Evolutionary conservation across 2,113 vertebrate species (phyloP), one percentile per base, ranked within the genome.

Genomic region (Phylloscopus whistleri): DNA sequence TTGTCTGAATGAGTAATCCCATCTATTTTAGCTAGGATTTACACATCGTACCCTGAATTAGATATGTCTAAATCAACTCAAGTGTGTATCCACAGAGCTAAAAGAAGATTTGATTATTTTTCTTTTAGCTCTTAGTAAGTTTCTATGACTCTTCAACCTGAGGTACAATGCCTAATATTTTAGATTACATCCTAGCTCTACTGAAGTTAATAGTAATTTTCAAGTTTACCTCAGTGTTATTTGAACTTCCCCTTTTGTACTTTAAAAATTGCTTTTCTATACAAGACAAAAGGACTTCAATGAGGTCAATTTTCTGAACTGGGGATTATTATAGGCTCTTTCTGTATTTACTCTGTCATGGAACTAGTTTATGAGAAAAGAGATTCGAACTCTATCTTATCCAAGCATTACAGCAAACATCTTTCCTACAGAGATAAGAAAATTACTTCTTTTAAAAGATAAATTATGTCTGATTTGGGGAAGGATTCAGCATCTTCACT

Each of bases 11-110:
- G 70, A 92, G 53, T 91, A 95, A 94, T 95, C 69, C 52, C 69
- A 87, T 44, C 58, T 84, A 78, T 95, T 87, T 95, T 75, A 91
- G 80, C 37, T 53, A 66, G 39, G 72, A 77, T 93, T 93, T 94
- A 48, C 76, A 90, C 64, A 86, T 59, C 68, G 37, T 70, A 63
- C 23, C 51, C 68, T 52, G 20, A 93, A 87, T 81, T 84, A 89
- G 60, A 28, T 55, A 22, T 8, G 41, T 74, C 52, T 67, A 77
- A 92, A 84, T 78, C 73, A 94, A 84, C 33, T 73, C 33, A 59
- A 74, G 39, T 43, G 23, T 81, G 24, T 63, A 81, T 67, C 48
- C 39, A 26, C 22, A 63, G 22, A 92, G 13, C 35, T 52, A 67
- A 44, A 66, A 51, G 14, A 27, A 81, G 8, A 80, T 52, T 44